Evolutionary conservation across 2,113 vertebrate genomes (phyloP), one percentile per base, ranked within the genome.

Genomic region (Melanerpes aurifrons): DNA sequence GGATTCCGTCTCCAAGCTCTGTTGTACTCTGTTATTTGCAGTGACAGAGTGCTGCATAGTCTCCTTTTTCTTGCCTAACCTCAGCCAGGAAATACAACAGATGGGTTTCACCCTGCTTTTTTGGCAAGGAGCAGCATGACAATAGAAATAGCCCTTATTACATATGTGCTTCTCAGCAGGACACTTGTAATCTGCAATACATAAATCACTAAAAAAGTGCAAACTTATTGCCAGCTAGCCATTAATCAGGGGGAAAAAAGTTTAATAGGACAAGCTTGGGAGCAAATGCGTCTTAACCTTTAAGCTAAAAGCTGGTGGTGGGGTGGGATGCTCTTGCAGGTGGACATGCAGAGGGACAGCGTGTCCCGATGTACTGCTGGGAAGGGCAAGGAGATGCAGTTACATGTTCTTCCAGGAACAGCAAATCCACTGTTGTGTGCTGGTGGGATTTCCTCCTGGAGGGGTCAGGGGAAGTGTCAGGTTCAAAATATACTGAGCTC

Each of bases 111-210:
- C 86, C 40, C 18, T 82, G 86, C 15, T 70, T 82, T 96, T 94
- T 82, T 96, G 95, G 95, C 95, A 93, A 87, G 64, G 68, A 93
- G 16, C 63, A 87, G 71, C 91, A 93, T 43, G 84, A 79, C 94
- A 96, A 87, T 94, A 90, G 95, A 96, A 93, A 87, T 93, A 70
- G 94, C 90, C 89, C 81, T 94, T 85, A 87, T 93, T 95, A 86
- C 87, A 90, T 92, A 92, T 84, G 84, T 94, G 89, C 89, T 79
- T 84, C 96, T 89, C 91, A 78, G 95, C 95, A 76, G 0, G 78
- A n/a, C 67, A 78, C 86, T 89, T 95, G 84, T 94, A 92, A 92
- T 79, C 74, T 92, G 81, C 89, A 95, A 85, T 94, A 95, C 94
- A 87, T 94, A 93, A 40, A 40, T 87, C 89, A 59, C 89, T 75